Base-by-base conservation (phyloP, 2,888 invertebrate species). In the Argyra leucocephala region DNA sequence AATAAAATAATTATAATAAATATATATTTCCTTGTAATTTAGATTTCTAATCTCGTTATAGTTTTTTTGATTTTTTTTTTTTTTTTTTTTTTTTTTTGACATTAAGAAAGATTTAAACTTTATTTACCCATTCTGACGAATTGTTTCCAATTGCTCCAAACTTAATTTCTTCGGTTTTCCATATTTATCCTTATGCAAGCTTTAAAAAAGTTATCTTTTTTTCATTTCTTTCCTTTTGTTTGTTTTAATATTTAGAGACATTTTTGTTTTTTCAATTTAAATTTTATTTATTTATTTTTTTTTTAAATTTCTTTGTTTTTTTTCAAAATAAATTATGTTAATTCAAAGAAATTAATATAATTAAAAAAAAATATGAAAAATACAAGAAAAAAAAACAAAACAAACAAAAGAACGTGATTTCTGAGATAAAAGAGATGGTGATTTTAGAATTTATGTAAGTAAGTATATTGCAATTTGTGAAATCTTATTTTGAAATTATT, bases 171-270 rank as follows among this genome's bases (percentile, higher is more conserved):
- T 88, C 82, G 88, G 87, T 83, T 88, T 88, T 81, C 88, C 88
- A 83, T 86, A 87, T 82, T 90, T 90, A 86, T 90, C 89, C 88
- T 90, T 90, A 85, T 90, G 89, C 86, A 84, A 88, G 88, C 87
- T 91, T 90, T 83, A 86, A 83, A 85, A 81, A 84, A 85, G 70
- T 70, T 66, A 67, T 69, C 70, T 67, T 67, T 63, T 67, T 69
- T 67, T 64, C 65, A 22, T 64, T 65, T 65, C 12, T 62, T 37
- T 31, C 22, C 12, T 48, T 48, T 63, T 68, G 68, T 69, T 71
- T 70, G 70, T 69, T 66, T 69, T 65, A 66, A 64, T 67, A 68
- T 69, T 68, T 69, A 22, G 21, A n/a, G n/a, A n/a, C n/a, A n/a
- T 63, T 64, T 67, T 64, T 62, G n/a, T 59, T 24, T 62, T 59